Evolutionary conservation across 2,888 invertebrate species (phyloP).

Genomic region (Nipponacmea schrenckii): DNA sequence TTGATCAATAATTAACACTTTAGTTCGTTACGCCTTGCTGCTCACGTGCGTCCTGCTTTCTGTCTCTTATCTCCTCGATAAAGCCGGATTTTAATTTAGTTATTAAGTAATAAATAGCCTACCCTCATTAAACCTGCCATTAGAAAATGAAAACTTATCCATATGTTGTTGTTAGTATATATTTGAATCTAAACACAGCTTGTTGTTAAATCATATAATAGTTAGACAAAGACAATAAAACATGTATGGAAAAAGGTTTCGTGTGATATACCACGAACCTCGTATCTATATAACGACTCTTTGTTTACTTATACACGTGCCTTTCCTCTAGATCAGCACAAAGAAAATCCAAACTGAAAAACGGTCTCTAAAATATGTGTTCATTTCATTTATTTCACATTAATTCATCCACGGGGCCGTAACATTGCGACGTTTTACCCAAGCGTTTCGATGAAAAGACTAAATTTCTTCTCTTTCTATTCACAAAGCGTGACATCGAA

Average conservation of each 20-base stretch:
- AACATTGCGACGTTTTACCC: neutral
- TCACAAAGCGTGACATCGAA: neutral
- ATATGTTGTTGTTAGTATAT: slow-evolving; percentile 1
- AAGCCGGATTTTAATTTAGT: slow-evolving; percentile 5
- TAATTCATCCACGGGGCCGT: neutral
- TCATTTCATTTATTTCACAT: too few species aligned
- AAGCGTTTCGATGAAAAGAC: too few species aligned
- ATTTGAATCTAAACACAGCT: neutral
- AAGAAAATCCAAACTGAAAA: too few species aligned
- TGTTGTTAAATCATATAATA: neutral
- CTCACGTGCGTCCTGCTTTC: slow-evolving; percentile 1
- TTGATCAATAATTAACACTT: slow-evolving; percentile 2
- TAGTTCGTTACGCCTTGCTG: neutral
- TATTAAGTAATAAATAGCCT: neutral
- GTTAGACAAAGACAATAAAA: slow-evolving; percentile 7
- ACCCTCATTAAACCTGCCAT: too few species aligned
- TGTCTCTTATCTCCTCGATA: neutral
- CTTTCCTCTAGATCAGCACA: neutral
- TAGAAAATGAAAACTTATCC: neutral
- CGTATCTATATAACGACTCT: neutral
- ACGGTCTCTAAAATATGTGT: too few species aligned
- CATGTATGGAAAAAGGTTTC: neutral
- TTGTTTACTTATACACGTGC: slow-evolving; percentile 4
- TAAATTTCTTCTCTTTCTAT: neutral
- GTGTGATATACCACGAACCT: slow-evolving; percentile 5